Base-by-base conservation (phyloP, 2,113 vertebrate genomes). In the Felis chaus region DNA sequence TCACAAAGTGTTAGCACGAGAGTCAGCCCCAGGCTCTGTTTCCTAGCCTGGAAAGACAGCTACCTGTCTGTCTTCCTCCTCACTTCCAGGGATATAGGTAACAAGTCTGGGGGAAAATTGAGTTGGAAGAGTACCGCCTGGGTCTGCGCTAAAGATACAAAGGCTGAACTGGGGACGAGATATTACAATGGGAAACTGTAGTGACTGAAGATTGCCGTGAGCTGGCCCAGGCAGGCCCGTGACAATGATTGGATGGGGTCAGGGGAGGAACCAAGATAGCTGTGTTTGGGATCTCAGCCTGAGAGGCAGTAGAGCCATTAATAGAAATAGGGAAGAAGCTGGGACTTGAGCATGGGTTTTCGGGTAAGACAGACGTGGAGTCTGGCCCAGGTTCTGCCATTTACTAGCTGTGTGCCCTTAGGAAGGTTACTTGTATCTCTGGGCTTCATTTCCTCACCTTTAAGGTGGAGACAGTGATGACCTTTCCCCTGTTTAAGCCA, bases 401-500 rank as follows among this genome's bases (percentile, higher is more conserved):
- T 61, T 53, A n/a, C 65, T 23, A 18, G 21, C 88, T 80, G 11
- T 69, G 86, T n/a, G 69, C 21, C 82, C 92, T 91, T 27, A 14
- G n/a, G 33, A 33, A 2, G 41, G 71, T 57, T 48, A 61, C 50
- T 80, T 27, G 5, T 36, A 7, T 81, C 65, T 76, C 69, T 93
- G 55, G 78, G 29, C 45, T 39, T 79, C 81, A 41, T 63, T 76
- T 80, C 45, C 57, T 95, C 68, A 96, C 33, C 57, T 7, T 33
- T 39, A 48, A 89, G 15, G 12, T 68, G 8, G 29, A 27, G 4
- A 85, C 57, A 86, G 48, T 76, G 68, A 36, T 31, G 31, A 80
- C 41, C n/a, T 39, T 41, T 69, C 7, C 63, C 69, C 55, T 74
- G 5, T 36, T 93, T 33, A 88, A 71, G 73, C 19, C 31, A 55